Evolutionary conservation across 2,888 invertebrate species (phyloP).

Genomic region (Apamea epomidion): DNA sequence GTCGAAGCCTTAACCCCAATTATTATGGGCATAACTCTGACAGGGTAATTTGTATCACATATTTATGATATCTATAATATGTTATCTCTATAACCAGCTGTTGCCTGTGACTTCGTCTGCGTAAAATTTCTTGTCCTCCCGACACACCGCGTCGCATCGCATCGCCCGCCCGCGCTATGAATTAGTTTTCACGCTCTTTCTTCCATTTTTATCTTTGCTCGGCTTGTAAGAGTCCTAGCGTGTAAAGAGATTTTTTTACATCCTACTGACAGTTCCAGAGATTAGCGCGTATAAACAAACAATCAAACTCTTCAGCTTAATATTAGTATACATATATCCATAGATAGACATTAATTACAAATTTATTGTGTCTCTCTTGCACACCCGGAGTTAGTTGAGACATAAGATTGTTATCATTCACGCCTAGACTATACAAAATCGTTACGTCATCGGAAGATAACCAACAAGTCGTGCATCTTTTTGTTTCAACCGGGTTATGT

Average conservation of each 20-base stretch:
- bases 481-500: conserved; percentile 58
- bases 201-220: no score
- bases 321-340: no score
- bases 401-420: conserved; percentile 73
- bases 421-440: conserved; percentile 70
- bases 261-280: no score
- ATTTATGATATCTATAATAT: conserved; percentile 28
- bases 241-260: no score
- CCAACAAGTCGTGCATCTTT: conserved; percentile 52
- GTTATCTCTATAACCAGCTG: conserved; percentile 19
- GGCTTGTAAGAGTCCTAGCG: no score
- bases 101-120: neutral
- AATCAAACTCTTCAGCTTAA: no score
- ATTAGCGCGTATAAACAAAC: no score
- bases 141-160: neutral
- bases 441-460: conserved; percentile 49
- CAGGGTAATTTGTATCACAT: conserved; percentile 49
- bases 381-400: conserved; percentile 60
- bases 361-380: conserved; percentile 45
- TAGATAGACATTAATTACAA: neutral
- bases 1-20: conserved; percentile 41
- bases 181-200: no score
- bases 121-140: neutral
- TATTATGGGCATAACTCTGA: conserved; percentile 31
- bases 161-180: neutral